Percentiles rank a stretch among this genome's conserved stretches.
Conservation (phyloP, 1,140 invertebrate species). For the Drosophila yakuba region DNA sequence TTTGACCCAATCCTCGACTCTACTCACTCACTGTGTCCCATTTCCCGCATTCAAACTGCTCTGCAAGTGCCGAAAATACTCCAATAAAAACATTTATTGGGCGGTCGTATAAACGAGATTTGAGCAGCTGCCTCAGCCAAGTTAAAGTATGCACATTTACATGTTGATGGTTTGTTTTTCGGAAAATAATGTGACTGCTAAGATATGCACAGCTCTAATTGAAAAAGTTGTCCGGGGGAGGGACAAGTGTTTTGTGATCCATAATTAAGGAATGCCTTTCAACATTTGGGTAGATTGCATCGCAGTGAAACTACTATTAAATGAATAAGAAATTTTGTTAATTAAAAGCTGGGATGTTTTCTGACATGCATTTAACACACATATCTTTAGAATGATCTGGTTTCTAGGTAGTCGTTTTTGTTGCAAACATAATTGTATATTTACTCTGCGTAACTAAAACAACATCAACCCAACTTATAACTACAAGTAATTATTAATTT, state of each 20-base stretch:
- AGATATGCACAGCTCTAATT: constrained; percentile 39
- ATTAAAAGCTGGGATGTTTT: too few species aligned
- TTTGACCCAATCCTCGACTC: constrained; percentile 55
- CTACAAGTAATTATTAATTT: too few species aligned
- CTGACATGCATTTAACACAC: background rate
- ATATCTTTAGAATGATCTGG: too few species aligned
- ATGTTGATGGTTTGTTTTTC: constrained; percentile 15
- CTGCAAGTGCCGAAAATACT: constrained; percentile 45
- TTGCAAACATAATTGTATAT: too few species aligned
- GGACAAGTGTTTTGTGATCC: constrained; percentile 8
- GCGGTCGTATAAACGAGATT: constrained; percentile 42
- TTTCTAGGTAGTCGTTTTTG: too few species aligned
- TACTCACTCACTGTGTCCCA: constrained; percentile 15
- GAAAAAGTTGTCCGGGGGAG: constrained; percentile 34
- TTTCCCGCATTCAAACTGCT: constrained; percentile 39
- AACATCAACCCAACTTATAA: too few species aligned
- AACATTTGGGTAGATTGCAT: constrained; percentile 2
- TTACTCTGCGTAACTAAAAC: too few species aligned
- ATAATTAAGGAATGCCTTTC: constrained; percentile 24
- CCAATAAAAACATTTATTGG: constrained; percentile 63
- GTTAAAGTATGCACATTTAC: constrained; percentile 31
- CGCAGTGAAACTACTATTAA: background rate
- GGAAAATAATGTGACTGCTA: constrained; percentile 30
- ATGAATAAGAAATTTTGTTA: background rate
- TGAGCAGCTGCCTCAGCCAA: constrained; percentile 32